A percentile compares a stretch with the other conserved stretches of the same genome.
Evolutionary conservation across 2,113 vertebrate species (phyloP).

Genomic region (Lepidiolamprologus cunningtoni): DNA sequence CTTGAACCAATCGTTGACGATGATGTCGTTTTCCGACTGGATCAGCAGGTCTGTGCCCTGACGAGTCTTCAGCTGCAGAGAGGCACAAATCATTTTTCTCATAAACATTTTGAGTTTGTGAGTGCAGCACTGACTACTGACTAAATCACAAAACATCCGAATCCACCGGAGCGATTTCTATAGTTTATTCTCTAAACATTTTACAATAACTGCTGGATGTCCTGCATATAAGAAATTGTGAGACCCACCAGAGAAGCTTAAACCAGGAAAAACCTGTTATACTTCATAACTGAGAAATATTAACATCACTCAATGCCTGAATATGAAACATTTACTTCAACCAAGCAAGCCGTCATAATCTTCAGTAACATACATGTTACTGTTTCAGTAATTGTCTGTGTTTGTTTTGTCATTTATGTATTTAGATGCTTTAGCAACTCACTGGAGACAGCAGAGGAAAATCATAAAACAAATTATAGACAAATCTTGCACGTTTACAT

Average conservation of each 20-base stretch:
- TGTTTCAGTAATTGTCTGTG: not conserved
- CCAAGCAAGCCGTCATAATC: fast-evolving
- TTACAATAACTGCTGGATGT: not conserved
- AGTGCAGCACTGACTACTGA: not conserved
- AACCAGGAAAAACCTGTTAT: not conserved
- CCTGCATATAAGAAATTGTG: not conserved
- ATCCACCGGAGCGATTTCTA: not conserved
- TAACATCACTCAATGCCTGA: fast-evolving
- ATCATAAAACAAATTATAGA: fast-evolving
- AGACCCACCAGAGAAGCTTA: not conserved
- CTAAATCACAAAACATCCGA: not conserved
- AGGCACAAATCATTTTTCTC: not conserved
- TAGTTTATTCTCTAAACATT: not conserved
- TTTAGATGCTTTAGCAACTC: not conserved
- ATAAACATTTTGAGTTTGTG: not conserved
- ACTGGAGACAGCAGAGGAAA: not conserved
- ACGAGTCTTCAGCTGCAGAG: slow-evolving; percentile 83
- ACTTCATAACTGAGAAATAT: not conserved
- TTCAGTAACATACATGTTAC: fast-evolving
- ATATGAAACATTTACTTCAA: not conserved
- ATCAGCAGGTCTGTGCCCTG: slow-evolving; percentile 89
- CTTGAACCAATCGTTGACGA: slow-evolving; percentile 84
- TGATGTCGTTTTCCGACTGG: slow-evolving; percentile 83
- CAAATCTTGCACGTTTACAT: not conserved
- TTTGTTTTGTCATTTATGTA: not conserved